These are phyloP conservation scores for Pseudomyrmex sp. DNA, from an alignment of 1,140 invertebrate species.

Conservation along the genomic window DNA sequence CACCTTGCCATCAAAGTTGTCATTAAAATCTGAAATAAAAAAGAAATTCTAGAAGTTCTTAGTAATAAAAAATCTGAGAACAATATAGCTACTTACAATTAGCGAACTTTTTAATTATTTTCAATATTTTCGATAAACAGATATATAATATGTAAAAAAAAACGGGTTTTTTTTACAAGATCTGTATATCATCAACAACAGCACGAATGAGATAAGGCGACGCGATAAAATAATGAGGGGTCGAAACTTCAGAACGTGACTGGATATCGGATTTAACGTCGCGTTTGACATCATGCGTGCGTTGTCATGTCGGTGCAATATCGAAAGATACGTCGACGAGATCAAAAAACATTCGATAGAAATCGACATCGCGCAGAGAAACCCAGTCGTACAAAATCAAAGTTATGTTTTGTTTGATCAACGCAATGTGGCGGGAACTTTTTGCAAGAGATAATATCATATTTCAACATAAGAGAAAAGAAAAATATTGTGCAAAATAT, in stretches of 20 bases:
- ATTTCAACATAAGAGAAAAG: not conserved
- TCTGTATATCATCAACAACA: not conserved
- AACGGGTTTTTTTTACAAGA: constrained; percentile 6
- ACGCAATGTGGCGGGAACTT: not conserved
- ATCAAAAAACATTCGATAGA: constrained; percentile 17
- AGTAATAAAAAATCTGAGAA: not conserved
- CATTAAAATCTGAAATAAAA: not conserved
- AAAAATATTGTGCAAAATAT: not conserved
- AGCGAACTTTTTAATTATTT: too few species aligned
- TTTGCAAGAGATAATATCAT: not conserved
- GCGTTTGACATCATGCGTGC: constrained; percentile 75
- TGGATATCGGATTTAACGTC: constrained; percentile 69
- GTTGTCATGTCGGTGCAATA: constrained; percentile 67
- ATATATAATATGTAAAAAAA: not conserved
- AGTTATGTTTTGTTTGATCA: not conserved
- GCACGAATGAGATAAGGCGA: constrained; percentile 18
- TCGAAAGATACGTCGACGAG: constrained; percentile 52
- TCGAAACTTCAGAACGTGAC: constrained; percentile 3
- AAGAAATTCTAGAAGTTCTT: not conserved
- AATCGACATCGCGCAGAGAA: not conserved
- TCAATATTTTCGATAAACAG: too few species aligned
- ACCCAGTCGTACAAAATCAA: not conserved
- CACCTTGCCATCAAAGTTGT: not conserved
- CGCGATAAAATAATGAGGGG: constrained; percentile 47
- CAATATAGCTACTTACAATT: too few species aligned